Conservation (phyloP, 1,140 invertebrate species). For the Formica selysi region DNA sequence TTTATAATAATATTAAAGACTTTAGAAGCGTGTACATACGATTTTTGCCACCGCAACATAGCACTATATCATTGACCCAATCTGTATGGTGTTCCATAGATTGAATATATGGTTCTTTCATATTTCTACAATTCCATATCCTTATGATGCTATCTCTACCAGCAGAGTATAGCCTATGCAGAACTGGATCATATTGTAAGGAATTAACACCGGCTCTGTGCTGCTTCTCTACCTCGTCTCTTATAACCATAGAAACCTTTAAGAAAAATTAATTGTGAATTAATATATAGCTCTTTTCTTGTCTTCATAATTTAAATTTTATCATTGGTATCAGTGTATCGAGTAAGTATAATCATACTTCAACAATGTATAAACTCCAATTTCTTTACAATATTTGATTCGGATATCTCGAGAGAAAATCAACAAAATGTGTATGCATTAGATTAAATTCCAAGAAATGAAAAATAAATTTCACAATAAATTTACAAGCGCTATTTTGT, state of each 20-base stretch:
- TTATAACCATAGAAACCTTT: slow-evolving; percentile 99
- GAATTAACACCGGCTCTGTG: slow-evolving; percentile 99
- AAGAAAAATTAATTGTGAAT: slow-evolving; percentile 1
- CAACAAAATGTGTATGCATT: neutral
- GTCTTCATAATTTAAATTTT: neutral
- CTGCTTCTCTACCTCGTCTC: slow-evolving; percentile 97
- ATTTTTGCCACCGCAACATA: slow-evolving; percentile 98
- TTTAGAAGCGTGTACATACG: slow-evolving; percentile 87
- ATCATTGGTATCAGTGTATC: neutral
- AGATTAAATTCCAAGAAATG: neutral
- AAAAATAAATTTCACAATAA: too few species aligned
- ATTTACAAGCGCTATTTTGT: too few species aligned
- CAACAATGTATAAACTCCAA: too few species aligned
- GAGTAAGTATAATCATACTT: neutral
- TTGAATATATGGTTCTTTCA: slow-evolving; percentile 95
- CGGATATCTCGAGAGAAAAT: too few species aligned
- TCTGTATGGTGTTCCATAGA: slow-evolving; percentile 99
- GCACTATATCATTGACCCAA: slow-evolving; percentile 99
- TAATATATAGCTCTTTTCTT: neutral
- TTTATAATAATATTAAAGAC: neutral
- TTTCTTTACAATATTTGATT: too few species aligned
- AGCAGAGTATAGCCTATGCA: slow-evolving; percentile 97
- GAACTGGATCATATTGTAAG: slow-evolving; percentile 95
- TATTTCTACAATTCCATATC: slow-evolving; percentile 95
- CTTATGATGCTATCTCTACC: slow-evolving; percentile 99